Percentiles rank a stretch among this genome's conserved stretches.
Conservation (phyloP, 2,113 vertebrate genomes). For the Craseonycteris thonglongyai region DNA sequence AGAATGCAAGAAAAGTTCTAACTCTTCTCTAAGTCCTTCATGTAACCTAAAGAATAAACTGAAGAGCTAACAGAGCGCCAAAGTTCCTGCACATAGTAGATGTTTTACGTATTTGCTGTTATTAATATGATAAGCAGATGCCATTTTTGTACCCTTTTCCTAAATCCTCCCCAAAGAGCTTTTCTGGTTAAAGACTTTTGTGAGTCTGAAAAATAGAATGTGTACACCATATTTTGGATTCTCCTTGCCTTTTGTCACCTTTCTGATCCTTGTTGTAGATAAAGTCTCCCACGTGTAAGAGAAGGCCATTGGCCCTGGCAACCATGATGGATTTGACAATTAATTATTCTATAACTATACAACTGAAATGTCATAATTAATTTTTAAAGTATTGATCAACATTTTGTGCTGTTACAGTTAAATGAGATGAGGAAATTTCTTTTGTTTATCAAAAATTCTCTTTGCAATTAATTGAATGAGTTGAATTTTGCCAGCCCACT, state of each 20-base stretch:
- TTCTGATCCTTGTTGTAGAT: background rate
- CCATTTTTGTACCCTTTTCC: background rate
- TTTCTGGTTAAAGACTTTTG: background rate
- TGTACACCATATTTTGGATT: background rate
- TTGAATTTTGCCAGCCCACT: background rate
- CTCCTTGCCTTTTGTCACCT: background rate
- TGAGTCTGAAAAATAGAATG: background rate
- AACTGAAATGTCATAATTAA: background rate
- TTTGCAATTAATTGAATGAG: background rate
- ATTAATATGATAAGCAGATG: background rate
- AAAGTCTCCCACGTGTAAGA: background rate
- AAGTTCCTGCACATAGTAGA: background rate
- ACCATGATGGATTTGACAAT: background rate
- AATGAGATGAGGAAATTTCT: conserved; percentile 1
- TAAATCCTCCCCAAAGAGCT: background rate
- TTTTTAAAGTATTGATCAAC: background rate
- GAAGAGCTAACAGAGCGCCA: background rate
- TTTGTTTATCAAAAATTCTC: background rate
- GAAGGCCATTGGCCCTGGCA: background rate
- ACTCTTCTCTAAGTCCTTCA: background rate
- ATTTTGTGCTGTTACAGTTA: background rate
- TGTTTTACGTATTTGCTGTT: background rate
- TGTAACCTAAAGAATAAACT: background rate
- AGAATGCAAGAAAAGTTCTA: background rate
- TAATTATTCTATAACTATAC: background rate